Evolutionary conservation across 2,888 invertebrate species (phyloP), one percentile per base, ranked within the genome.

Genomic region (Nowickia ferox): DNA sequence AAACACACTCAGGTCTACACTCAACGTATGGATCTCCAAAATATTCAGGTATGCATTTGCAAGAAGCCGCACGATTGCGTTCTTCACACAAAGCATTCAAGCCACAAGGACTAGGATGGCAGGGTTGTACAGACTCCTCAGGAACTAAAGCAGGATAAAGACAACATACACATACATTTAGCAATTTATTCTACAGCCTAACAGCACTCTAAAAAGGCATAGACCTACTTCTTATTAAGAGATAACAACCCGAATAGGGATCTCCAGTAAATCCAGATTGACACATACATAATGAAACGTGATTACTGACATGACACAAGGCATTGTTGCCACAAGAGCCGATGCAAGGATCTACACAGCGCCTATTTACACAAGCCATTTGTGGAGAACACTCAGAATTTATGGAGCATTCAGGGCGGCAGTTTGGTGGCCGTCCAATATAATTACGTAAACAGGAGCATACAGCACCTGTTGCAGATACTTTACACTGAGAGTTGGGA

Each of bases 271-370:
- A 94, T 59, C 94, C 94, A n/a, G 92, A 90, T 88, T 93, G 88
- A 87, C 95, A 95, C 88, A 93, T 92, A 89, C 94, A 94, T 48
- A 93, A 90, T 6, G 94, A 94, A 17, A 91, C 91, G 89, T 95
- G 95, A 44, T 93, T 93, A 59, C 94, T 94, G 46, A 94, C 94
- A 86, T 94, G 94, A 88, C 96, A 96, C 4, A 94, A 92, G 1
- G 96, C 95, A 89, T 95, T 94, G 19, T 94, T 94, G 38, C 96
- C 96, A 90, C 96, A 96, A 1, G 95, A 94, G 15, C 95, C 95
- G 22, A 94, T 92, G 88, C 96, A 96, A 6, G 96, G 96, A 91
- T 96, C 94, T 51, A 91, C 89, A 86, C 95, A 95, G 61, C 93
- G 93, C 19, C 93, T 93, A 88, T 94, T 93, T 88, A 93, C 92